These are phyloP conservation scores for Papilio demoleus DNA, from an alignment of 2,888 invertebrate species.

Conservation along the genomic window DNA sequence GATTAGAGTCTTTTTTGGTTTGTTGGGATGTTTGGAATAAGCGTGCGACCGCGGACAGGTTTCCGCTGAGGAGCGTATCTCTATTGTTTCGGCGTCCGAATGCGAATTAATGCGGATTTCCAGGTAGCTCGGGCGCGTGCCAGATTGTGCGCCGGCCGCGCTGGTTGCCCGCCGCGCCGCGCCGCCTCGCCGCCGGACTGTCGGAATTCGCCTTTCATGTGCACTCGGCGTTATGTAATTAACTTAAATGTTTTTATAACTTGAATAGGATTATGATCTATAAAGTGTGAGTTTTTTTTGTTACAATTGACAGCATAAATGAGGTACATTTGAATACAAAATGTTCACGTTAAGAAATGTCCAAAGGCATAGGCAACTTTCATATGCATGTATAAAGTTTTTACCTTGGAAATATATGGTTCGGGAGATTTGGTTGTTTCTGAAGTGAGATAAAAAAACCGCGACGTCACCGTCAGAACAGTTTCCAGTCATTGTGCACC, in stretches of 20 bases:
- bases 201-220: not conserved
- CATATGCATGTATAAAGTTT: not conserved
- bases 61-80: constrained; percentile 58
- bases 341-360: no score
- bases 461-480: constrained; percentile 64
- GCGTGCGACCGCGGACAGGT: constrained; percentile 68
- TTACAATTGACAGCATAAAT: not conserved
- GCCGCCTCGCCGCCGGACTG: constrained; percentile 14
- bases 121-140: constrained; percentile 60
- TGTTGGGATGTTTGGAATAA: constrained; percentile 43
- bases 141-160: constrained; percentile 54
- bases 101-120: constrained; percentile 72
- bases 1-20: constrained; percentile 47
- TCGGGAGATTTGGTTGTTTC: constrained; percentile 30
- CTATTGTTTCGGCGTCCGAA: constrained; percentile 66
- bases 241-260: constrained; percentile 16
- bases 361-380: not conserved
- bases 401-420: not conserved
- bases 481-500: constrained; percentile 77
- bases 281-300: not conserved
- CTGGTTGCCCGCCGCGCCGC: constrained; percentile 44
- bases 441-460: constrained; percentile 56
- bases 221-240: constrained; percentile 11
- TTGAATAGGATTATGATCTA: not conserved
- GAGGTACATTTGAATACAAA: no score